Evolutionary conservation across 2,888 invertebrate species (phyloP), one percentile per base, ranked within the genome.

Genomic region (Acronicta alni): DNA sequence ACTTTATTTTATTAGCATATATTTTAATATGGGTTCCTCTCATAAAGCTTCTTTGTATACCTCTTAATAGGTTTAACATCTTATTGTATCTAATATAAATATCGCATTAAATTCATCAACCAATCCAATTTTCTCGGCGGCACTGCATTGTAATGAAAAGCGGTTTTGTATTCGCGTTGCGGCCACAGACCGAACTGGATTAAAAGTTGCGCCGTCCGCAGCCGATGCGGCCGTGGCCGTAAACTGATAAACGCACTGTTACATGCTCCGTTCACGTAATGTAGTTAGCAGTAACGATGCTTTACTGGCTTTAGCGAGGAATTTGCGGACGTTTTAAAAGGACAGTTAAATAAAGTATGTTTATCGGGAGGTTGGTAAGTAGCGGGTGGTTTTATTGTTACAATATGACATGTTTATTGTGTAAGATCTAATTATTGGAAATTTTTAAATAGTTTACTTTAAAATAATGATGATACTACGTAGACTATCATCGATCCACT

Each of bases 121-220:
- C 48, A 67, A 66, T 67, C 51, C 45, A 63, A 46, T 70, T 74
- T 67, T 43, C 60, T 51, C 46, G 65, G 53, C 49, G 42, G 52
- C 23, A 46, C 43, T 59, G 66, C 67, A 68, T 67, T 72, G 77
- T 76, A 72, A 74, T 72, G 65, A 72, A 72, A 60, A 67, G 62
- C 59, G 68, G 71, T 75, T 74, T 73, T 54, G 75, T 71, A 80
- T 77, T 72, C 75, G 54, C 63, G 54, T 42, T 56, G 75, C 60
- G 60, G 55, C 46, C 44, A 41, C 59, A 49, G 61, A 54, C 61
- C 54, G 51, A 77, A 75, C 62, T 63, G 77, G 71, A 77, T 75
- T 75, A 77, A 75, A 75, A 75, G 67, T 76, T 77, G 48, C 45
- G 44, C 64, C 64, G 69, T 53, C 53, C 55, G 52, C 69, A 39